Percentiles rank a stretch among this genome's conserved stretches.
Evolutionary conservation across 2,888 invertebrate genomes (phyloP).

Genomic region (Synanthedon formicaeformis): DNA sequence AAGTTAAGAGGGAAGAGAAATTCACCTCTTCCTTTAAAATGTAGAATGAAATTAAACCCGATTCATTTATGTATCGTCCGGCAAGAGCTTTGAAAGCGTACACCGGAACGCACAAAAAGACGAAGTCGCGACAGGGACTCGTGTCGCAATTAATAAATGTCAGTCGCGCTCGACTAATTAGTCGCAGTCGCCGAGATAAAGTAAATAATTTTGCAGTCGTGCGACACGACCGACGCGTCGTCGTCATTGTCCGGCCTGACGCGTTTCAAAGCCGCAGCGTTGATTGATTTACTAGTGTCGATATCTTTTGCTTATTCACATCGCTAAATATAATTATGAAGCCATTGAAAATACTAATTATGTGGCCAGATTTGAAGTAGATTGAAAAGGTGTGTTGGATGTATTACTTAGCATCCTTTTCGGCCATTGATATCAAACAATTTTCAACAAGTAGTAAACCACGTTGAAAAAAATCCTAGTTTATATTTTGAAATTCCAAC

Average conservation of each 20-base stretch:
- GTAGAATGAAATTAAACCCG: constrained; percentile 9
- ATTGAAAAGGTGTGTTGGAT: no score
- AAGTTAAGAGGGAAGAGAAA: constrained; percentile 10
- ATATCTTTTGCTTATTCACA: no score
- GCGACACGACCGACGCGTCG: not conserved
- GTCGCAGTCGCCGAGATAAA: constrained; percentile 44
- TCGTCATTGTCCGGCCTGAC: constrained; percentile 19
- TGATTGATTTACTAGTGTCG: no score
- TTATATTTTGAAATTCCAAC: no score
- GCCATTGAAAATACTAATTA: no score
- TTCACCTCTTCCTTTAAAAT: constrained; percentile 15
- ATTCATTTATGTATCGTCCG: not conserved
- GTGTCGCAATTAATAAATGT: constrained; percentile 66
- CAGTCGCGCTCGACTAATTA: constrained; percentile 59
- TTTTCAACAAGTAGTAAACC: no score
- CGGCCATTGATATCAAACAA: no score
- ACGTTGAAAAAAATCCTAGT: no score
- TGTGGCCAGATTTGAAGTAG: no score
- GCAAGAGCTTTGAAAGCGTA: constrained; percentile 38
- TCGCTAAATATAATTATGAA: no score
- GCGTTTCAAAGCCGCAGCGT: constrained; percentile 8
- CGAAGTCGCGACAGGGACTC: constrained; percentile 35
- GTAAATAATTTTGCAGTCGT: constrained; percentile 36
- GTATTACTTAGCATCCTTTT: no score
- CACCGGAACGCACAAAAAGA: constrained; percentile 34